Base-by-base conservation (phyloP, 2,888 invertebrate genomes). In the Euspilapteryx auroguttella region DNA sequence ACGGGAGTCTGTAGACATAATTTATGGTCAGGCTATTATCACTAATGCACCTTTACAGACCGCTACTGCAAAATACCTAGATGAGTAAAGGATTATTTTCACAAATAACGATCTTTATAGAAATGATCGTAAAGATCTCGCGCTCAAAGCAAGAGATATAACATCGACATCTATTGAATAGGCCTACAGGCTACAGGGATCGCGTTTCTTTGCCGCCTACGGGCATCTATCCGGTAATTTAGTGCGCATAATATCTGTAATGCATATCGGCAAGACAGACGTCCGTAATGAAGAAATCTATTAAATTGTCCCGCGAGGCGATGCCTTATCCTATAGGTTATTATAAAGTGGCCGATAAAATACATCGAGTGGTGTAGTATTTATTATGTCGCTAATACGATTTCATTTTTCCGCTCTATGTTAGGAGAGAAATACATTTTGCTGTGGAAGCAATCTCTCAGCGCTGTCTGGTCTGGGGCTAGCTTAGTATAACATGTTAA, bases 281-380 rank as follows among this genome's bases (percentile, higher is more conserved):
- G 38, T 32, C 31, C 22, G 36, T 40, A 42, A 48, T 43, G 42
- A 47, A 48, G 45, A 47, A 49, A 49, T 49, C 49, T 48, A 48
- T 49, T 48, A 47, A 40, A 28, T 33, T 27, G 36, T 36, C 37
- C 36, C 29, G 28, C 28, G 6, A 31, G 31, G 28, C 27, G 25
- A 22, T 28, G 15, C 11, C 28, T 20, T 12, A 13, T 3, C 12
- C 8, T 12, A 9, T 20, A n/a, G 23, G 14, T 23, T 14, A 8
- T 28, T 14, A 21, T 21, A 27, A 20, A 26, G 27, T 28, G 28
- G 14, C 11, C 28, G 15, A 28, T 28, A 28, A 23, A 28, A 22
- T 22, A 23, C n/a, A n/a, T n/a, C n/a, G n/a, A n/a, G n/a, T n/a
- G n/a, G n/a, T n/a, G n/a, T n/a, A n/a, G n/a, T n/a, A n/a, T n/a